Base-by-base conservation (phyloP, 2,888 invertebrate genomes). In the Colletes collaris region DNA sequence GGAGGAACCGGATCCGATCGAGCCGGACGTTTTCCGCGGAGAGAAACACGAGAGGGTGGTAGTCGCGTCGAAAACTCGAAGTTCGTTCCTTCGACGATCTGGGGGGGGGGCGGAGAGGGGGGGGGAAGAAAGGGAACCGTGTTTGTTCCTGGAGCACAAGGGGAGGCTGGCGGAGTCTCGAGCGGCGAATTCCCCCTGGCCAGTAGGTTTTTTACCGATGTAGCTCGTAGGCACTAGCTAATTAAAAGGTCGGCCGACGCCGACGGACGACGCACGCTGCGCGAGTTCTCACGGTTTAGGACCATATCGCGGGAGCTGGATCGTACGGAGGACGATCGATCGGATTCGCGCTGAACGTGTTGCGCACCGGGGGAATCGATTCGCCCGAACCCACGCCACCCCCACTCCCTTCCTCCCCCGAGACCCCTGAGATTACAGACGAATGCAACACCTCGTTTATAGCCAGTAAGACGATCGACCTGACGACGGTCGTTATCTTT, bases 181-280 rank as follows among this genome's bases (percentile, higher is more conserved):
- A 82, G 84, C 80, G 75, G 74, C 85, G 87, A 80, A 88, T 87
- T 88, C 76, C 81, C 40, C 84, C 74, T 81, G 86, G 71, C 84
- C 78, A 85, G 83, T 91, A 91, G 90, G 85, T 91, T 92, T 92
- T 92, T 88, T 92, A 92, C 90, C 87, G 87, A 89, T 88, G 66
- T 86, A 91, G 90, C 87, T 88, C 79, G 68, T 91, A 92, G 90
- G 85, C 87, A 87, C 76, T 91, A 90, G 84, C 85, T 88, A 87
- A 84, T 86, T 86, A 83, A 84, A 81, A 77, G 75, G 73, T 86
- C 80, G 81, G 70, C 64, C 74, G 78, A 79, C 76, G 72, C 67
- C 82, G 66, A 78, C 78, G 76, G 75, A 76, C 78, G 77, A 74
- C 79, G 74, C 75, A 71, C 27, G 79, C 75, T 72, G 73, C 74